Evolutionary conservation across 2,888 invertebrate species (phyloP), one percentile per base, ranked within the genome.

Genomic region (Dusona sp.): DNA sequence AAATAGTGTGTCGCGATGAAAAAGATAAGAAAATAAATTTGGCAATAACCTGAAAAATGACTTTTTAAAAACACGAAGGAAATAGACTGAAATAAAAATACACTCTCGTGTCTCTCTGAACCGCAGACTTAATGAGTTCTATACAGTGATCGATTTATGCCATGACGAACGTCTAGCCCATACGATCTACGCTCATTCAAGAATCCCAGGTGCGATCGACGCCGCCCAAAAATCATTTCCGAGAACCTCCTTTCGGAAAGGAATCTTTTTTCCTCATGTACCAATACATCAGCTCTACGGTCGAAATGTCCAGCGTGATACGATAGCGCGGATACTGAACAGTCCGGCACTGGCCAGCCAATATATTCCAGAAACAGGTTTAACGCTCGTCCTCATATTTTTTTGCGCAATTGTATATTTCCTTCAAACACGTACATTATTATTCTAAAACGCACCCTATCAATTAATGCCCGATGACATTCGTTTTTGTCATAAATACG

Each of bases 101-200:
- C 16, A 22, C 7, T 16, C 3, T 33, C 19, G 42, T 79, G 48
- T 79, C 9, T 68, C 8, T 36, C 22, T 51, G 36, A 22, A 65
- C 16, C 22, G 36, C 42, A 68, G 68, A 19, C 7, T 7, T 7
- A 38, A 16, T 2, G 92, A 94, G 13, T 95, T 96, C 91, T 93
- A 95, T 86, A 93, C 94, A 25, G 90, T 94, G 11, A 95, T 95
- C 88, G 94, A 94, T 88, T 94, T 96, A 0, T 96, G 96, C 91
- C 96, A 95, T 89, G 95, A 96, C 91, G 93, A 94, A 54, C 91
- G 89, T 6, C 93, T 94, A 0, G 92, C 95, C 79, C 95, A 95
- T 88, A 95, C 96, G 0, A 89, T 96, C 11, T 96, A 96, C 88
- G 95, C 95, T 0, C 94, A 95, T 92, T 95, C 95, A 82, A 94